Conservation (phyloP, 1,140 invertebrate genomes). For the Drosophila novamexicana region DNA sequence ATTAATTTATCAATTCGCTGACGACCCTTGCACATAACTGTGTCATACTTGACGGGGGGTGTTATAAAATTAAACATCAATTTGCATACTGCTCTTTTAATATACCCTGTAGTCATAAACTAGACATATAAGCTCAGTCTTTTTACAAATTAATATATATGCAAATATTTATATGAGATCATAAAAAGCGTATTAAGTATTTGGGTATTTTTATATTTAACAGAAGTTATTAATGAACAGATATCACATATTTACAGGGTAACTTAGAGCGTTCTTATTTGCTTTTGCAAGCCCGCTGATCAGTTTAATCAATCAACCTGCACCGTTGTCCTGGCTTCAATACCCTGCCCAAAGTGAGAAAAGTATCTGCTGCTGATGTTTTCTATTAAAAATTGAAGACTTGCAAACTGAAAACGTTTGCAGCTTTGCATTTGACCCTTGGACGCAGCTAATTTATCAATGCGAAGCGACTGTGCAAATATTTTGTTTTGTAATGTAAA, state of each 20-base stretch:
- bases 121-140: too few relatives aligned
- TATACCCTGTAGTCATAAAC: too few relatives aligned
- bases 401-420: slow-evolving; percentile 29
- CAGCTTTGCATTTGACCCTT: slow-evolving; percentile 22
- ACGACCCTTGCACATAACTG: background rate
- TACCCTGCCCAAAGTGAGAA: background rate
- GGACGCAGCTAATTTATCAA: slow-evolving; percentile 49
- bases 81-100: slow-evolving; percentile 7
- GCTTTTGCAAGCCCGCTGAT: slow-evolving; percentile 5
- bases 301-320: slow-evolving; percentile 44
- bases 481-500: slow-evolving; percentile 50
- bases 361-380: slow-evolving; percentile 9
- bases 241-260: background rate
- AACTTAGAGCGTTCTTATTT: background rate
- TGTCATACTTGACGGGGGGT: background rate
- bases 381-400: slow-evolving; percentile 6
- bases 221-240: too few relatives aligned
- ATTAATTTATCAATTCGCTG: slow-evolving; percentile 67
- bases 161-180: too few relatives aligned
- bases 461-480: slow-evolving; percentile 41
- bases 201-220: too few relatives aligned
- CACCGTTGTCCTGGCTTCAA: background rate
- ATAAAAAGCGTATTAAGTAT: too few relatives aligned
- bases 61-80: slow-evolving; percentile 15
- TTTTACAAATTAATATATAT: too few relatives aligned